Base-by-base conservation (phyloP, 2,888 invertebrate species). In the Patella caerulea region DNA sequence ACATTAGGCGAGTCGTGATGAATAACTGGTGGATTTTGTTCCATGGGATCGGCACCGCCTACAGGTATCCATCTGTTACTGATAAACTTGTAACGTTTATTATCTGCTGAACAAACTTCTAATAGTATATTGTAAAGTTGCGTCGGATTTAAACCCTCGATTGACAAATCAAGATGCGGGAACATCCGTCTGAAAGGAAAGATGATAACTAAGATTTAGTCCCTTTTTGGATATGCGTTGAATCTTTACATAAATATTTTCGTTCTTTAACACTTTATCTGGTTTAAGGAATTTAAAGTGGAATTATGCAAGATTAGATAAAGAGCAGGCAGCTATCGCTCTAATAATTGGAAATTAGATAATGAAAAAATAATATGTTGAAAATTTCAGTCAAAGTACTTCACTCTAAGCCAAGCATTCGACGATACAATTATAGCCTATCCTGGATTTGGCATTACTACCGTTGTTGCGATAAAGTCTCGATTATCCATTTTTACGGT, bases 1-100 rank as follows among this genome's bases (percentile, higher is more conserved):
- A 84, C 81, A 71, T 90, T 90, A 0, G 92, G 92, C 0, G 91
- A 91, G 81, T 92, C 92, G 1, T 90, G 92, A 80, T 92, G 92
- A 4, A 90, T 80, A 79, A 90, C 91, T 5, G 83, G 77, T 14
- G 81, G 79, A 12, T 80, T 75, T 19, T 17, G 72, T 11, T 75
- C 74, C n/a, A 77, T 72, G 0, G 79, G 78, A 59, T 87, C 85
- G 0, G 85, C 83, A 75, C 82, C 74, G 1, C 85, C 85, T 65
- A 86, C 82, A 2, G 85, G 77, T 11, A 83, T 45, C 87, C 87
- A 87, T 11, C 78, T 74, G 71, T 81, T 81, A 72, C 84, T 82
- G 56, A 86, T 74, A 78, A 80, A 86, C 77, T 87, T 87, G 75
- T 83, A 87, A 0, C 86, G 82, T 17, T 83, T 77, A 19, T 78